Conservation (phyloP, 2,113 vertebrate species). For the Euleptes europaea region DNA sequence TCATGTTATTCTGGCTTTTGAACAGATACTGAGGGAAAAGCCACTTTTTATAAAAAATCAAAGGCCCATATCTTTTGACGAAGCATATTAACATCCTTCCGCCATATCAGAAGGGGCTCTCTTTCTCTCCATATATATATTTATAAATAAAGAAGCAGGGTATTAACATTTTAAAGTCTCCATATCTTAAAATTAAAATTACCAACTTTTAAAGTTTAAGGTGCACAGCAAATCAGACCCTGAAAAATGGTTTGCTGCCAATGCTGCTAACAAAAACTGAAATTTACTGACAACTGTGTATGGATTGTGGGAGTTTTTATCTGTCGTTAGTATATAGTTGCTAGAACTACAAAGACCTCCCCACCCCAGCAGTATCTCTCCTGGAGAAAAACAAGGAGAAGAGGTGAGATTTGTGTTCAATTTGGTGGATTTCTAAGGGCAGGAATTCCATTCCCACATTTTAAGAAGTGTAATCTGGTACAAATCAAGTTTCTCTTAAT, state of each 20-base stretch:
- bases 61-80: neutral
- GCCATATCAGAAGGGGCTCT: neutral
- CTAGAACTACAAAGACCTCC: neutral
- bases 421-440: neutral
- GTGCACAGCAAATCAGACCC: constrained; percentile 47
- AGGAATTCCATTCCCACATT: neutral
- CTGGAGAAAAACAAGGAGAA: neutral
- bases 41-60: neutral
- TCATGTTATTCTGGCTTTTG: neutral
- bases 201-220: constrained; percentile 36
- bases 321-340: neutral
- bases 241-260: constrained; percentile 4
- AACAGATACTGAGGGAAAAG: neutral
- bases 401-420: neutral
- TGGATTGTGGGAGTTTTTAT: neutral
- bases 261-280: neutral
- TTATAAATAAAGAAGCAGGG: neutral
- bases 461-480: neutral
- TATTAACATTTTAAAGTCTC: neutral
- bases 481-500: neutral
- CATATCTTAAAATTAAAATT: constrained; percentile 29
- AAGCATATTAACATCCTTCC: neutral
- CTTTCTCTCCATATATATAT: no score
- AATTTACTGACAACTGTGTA: constrained; percentile 42
- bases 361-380: neutral